Conservation (phyloP, 1,140 invertebrate genomes). For the Agraylea sexmaculata region DNA sequence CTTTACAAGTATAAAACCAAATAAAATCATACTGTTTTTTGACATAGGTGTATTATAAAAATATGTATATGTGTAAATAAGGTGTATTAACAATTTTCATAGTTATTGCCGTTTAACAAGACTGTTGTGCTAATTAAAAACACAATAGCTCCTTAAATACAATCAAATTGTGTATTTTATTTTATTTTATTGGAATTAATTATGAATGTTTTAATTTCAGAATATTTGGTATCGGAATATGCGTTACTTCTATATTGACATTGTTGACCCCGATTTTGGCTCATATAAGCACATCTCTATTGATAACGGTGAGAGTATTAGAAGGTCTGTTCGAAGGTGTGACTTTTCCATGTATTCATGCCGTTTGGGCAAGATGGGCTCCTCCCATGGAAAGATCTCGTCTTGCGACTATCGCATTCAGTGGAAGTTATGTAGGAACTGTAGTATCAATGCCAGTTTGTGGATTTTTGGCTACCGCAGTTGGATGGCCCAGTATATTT, state of each 20-base stretch:
- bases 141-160: background rate
- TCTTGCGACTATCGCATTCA: conserved; percentile 66
- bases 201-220: conserved; percentile 20
- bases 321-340: conserved; percentile 85
- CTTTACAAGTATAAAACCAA: too few relatives aligned
- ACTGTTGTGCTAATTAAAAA: background rate
- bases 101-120: too few relatives aligned
- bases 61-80: too few relatives aligned
- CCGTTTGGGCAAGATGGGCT: conserved; percentile 81
- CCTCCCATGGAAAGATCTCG: conserved; percentile 70
- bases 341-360: conserved; percentile 81
- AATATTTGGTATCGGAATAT: conserved; percentile 70
- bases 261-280: conserved; percentile 71
- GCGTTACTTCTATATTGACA: conserved; percentile 68
- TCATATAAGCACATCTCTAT: conserved; percentile 52
- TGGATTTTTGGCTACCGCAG: conserved; percentile 54
- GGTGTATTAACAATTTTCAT: too few relatives aligned
- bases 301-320: conserved; percentile 65
- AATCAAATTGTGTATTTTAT: background rate
- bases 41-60: too few relatives aligned
- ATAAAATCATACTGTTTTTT: too few relatives aligned
- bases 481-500: conserved; percentile 80
- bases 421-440: conserved; percentile 72
- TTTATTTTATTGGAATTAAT: background rate
- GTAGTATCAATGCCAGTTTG: conserved; percentile 68